A percentile compares a stretch with the other conserved stretches of the same genome.
phyloP scores from a whole-genome alignment of 2,888 invertebrate species.

The Strigamia crassipes region DNA sequence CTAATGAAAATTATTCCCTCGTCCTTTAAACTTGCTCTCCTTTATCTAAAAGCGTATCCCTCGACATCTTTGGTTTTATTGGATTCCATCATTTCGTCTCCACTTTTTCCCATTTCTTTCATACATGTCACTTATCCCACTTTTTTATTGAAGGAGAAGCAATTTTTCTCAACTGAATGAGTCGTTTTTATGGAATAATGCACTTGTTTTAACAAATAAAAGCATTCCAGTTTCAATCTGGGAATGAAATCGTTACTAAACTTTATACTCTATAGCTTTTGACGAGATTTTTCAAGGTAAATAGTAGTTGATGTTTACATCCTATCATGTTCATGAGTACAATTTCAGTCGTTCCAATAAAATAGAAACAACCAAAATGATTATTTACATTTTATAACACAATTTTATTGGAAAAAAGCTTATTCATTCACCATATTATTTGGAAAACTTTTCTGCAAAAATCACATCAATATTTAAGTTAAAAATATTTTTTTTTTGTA shows the following conservation, averaged over 20 bases:
- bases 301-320: not conserved
- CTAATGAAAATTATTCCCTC: not conserved
- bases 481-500: not conserved
- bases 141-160: slow-evolving; percentile 8
- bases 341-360: too few relatives aligned
- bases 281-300: not conserved
- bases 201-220: not conserved
- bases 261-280: not conserved
- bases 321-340: too few relatives aligned
- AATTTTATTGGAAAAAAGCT: too few relatives aligned
- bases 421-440: too few relatives aligned
- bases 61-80: slow-evolving; percentile 22
- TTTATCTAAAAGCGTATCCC: not conserved
- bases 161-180: not conserved
- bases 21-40: not conserved
- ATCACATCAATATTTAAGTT: not conserved
- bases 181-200: slow-evolving; percentile 28
- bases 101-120: not conserved
- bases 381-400: too few relatives aligned
- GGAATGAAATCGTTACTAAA: not conserved
- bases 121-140: slow-evolving; percentile 3
- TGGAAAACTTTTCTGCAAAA: too few relatives aligned
- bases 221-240: not conserved
- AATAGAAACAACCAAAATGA: too few relatives aligned
- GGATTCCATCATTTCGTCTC: not conserved